A percentile compares a stretch with the other conserved stretches of the same genome.
phyloP scores from a whole-genome alignment of 2,113 vertebrate genomes.

The Bubo bubo region DNA sequence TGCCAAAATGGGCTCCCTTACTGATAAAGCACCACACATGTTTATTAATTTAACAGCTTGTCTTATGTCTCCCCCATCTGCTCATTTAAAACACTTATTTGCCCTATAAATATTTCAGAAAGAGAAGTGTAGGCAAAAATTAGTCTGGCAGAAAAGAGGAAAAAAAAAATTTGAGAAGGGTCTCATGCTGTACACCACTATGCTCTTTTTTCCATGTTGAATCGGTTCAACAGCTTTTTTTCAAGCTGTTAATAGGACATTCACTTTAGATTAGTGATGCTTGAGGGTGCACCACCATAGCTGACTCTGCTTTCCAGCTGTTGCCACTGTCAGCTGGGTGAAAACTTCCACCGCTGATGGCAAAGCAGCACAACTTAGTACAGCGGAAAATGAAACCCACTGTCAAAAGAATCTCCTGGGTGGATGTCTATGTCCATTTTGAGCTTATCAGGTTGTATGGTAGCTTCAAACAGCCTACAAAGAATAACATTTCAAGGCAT shows the following conservation, averaged over 20 bases:
- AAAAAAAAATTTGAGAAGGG: neutral
- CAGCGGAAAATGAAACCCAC: constrained; percentile 36
- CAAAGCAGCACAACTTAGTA: neutral
- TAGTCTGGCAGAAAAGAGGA: constrained; percentile 13
- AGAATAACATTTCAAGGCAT: neutral
- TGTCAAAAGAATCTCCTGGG: constrained; percentile 40
- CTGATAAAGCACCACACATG: constrained; percentile 76
- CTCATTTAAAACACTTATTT: constrained; percentile 77
- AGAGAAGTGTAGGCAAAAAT: constrained; percentile 65
- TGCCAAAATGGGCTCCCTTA: constrained; percentile 75
- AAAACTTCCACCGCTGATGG: constrained; percentile 47
- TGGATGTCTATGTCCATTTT: neutral
- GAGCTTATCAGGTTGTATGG: neutral
- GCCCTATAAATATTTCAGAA: constrained; percentile 72
- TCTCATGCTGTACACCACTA: neutral
- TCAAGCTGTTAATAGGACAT: constrained; percentile 31
- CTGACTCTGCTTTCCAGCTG: constrained; percentile 52
- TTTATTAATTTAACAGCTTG: constrained; percentile 81
- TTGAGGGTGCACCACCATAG: neutral
- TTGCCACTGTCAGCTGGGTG: constrained; percentile 7
- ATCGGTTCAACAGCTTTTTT: neutral
- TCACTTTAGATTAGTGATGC: constrained; percentile 60
- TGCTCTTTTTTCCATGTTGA: neutral
- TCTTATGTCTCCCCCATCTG: constrained; percentile 80
- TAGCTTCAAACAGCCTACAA: neutral